Evolutionary conservation across 1,140 invertebrate genomes (phyloP).

Genomic region (Steinernema feltiae): DNA sequence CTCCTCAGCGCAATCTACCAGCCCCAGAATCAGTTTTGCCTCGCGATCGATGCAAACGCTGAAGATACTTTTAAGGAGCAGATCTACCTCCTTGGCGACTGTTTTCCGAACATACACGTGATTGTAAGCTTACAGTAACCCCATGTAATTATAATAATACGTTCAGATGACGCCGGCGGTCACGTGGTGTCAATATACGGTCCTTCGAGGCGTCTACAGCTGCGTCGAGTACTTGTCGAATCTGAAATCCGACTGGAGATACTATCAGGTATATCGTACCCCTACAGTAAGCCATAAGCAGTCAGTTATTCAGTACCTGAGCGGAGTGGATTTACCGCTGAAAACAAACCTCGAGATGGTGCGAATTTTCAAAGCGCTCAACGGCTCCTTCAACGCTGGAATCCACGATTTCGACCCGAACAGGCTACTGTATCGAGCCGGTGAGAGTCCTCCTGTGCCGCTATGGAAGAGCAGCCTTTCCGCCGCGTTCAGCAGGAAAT

Average conservation of each 20-base stretch:
- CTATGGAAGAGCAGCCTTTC: constrained; percentile 48
- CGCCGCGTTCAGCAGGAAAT: constrained; percentile 36
- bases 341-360: constrained; percentile 55
- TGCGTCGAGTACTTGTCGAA: constrained; percentile 43
- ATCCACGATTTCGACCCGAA: constrained; percentile 23
- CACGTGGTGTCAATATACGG: constrained; percentile 34
- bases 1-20: constrained; percentile 44
- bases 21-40: constrained; percentile 50
- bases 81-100: constrained; percentile 35
- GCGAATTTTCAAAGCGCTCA: constrained; percentile 44
- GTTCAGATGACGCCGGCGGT: constrained; percentile 8
- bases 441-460: constrained; percentile 29
- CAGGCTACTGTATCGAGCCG: not conserved
- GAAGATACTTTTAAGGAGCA: constrained; percentile 34
- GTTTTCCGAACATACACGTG: constrained; percentile 46
- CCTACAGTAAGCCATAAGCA: not conserved
- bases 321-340: constrained; percentile 46
- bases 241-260: constrained; percentile 41
- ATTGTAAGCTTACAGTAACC: constrained; percentile 32
- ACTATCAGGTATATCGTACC: constrained; percentile 28
- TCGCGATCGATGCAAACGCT: constrained; percentile 43
- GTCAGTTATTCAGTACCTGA: constrained; percentile 37
- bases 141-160: not conserved
- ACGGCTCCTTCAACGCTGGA: constrained; percentile 43
- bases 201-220: constrained; percentile 42